These are phyloP conservation scores for Eubasilissa splendida DNA, from an alignment of 2,888 invertebrate genomes.

Conservation along the genomic window DNA sequence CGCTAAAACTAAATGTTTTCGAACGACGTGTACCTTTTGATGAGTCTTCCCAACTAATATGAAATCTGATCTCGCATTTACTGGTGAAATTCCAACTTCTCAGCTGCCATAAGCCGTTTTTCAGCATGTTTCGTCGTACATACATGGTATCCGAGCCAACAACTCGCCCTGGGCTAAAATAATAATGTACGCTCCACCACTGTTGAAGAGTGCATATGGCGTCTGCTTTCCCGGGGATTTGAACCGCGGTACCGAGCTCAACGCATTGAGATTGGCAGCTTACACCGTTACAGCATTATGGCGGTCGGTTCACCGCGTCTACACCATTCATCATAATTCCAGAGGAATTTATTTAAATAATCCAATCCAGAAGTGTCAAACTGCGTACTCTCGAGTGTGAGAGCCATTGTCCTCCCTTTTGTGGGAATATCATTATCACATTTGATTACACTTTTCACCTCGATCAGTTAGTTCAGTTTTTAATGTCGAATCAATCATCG, in stretches of 20 bases:
- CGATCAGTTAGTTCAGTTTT: no score
- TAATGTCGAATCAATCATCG: no score
- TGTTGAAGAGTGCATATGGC: conserved; percentile 26
- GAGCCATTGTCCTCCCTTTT: neutral
- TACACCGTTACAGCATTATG: conserved; percentile 47
- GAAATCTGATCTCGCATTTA: neutral
- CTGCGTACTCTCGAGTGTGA: neutral
- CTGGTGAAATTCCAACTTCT: conserved; percentile 9
- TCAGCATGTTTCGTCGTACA: conserved; percentile 19
- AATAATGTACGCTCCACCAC: conserved; percentile 9
- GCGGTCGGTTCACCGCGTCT: conserved; percentile 15
- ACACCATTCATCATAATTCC: conserved; percentile 46
- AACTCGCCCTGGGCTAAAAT: conserved; percentile 4
- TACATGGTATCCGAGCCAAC: neutral
- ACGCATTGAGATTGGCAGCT: conserved; percentile 45
- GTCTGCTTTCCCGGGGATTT: conserved; percentile 7
- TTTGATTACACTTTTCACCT: no score
- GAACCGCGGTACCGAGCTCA: neutral
- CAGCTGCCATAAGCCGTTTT: conserved; percentile 3
- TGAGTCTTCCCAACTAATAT: neutral
- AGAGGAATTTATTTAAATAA: conserved; percentile 44
- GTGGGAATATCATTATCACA: no score
- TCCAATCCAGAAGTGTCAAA: conserved; percentile 27
- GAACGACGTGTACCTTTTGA: neutral
- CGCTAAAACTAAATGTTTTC: no score